Evolutionary conservation across 2,888 invertebrate species (phyloP).

Genomic region (Crocallis elinguaria): DNA sequence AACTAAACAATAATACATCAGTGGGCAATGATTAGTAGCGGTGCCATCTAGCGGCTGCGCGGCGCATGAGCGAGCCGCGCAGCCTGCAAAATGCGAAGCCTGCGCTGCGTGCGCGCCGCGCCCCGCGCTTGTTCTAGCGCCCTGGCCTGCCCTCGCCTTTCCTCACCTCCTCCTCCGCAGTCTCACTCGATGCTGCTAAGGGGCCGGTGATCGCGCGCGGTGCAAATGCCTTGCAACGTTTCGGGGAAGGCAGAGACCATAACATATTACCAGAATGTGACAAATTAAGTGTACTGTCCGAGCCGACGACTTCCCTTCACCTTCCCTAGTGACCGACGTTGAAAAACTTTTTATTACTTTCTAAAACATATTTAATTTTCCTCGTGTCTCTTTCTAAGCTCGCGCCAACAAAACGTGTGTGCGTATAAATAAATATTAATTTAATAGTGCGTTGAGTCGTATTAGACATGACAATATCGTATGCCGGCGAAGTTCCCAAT

Average conservation of each 20-base stretch:
- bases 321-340: constrained; percentile 64
- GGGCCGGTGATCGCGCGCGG: constrained; percentile 65
- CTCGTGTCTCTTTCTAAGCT: constrained; percentile 75
- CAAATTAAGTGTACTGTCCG: constrained; percentile 66
- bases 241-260: constrained; percentile 67
- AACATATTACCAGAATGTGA: constrained; percentile 80
- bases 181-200: constrained; percentile 64
- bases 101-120: constrained; percentile 1
- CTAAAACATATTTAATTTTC: constrained; percentile 82
- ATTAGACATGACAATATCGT: constrained; percentile 92
- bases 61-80: neutral
- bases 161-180: too few species aligned
- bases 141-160: too few species aligned
- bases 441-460: constrained; percentile 65
- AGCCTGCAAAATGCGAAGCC: constrained; percentile 10
- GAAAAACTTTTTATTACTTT: constrained; percentile 77
- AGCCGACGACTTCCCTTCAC: constrained; percentile 69
- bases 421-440: constrained; percentile 79
- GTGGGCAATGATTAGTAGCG: neutral
- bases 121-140: too few species aligned
- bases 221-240: constrained; percentile 56
- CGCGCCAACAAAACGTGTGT: constrained; percentile 78
- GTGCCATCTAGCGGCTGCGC: constrained; percentile 4
- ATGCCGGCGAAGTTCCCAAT: constrained; percentile 95
- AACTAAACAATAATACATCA: too few species aligned